Percentiles rank a stretch among this genome's conserved stretches.
Evolutionary conservation across 2,113 vertebrate species (phyloP).

Genomic region (Stercorarius parasiticus): DNA sequence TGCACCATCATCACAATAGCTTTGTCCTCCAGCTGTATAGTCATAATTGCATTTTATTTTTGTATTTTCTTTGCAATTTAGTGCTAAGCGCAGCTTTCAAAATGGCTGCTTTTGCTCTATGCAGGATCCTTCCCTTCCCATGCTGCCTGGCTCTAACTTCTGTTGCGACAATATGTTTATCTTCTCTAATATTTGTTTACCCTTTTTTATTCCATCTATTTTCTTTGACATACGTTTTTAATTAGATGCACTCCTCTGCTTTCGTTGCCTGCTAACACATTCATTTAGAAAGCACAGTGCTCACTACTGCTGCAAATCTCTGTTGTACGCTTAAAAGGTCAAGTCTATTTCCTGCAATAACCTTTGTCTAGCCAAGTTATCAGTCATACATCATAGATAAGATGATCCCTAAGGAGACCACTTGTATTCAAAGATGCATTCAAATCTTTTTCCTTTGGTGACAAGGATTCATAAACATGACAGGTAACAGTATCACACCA

Average conservation of each 20-base stretch:
- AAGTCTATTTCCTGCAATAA: slow-evolving; percentile 58
- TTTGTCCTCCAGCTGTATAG: slow-evolving; percentile 49
- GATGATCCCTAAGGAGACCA: neutral
- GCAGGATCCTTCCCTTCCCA: neutral
- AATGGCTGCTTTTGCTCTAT: slow-evolving; percentile 16
- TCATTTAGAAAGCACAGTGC: slow-evolving; percentile 5
- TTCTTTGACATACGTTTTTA: slow-evolving; percentile 58
- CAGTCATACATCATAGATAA: slow-evolving; percentile 16
- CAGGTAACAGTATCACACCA: neutral
- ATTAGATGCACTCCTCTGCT: slow-evolving; percentile 40
- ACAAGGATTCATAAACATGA: neutral
- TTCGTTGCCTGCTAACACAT: slow-evolving; percentile 31
- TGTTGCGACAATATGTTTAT: slow-evolving; percentile 16
- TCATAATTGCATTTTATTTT: slow-evolving; percentile 52
- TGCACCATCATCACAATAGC: slow-evolving; percentile 44
- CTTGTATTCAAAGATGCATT: neutral
- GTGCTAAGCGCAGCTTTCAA: neutral
- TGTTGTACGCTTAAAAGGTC: slow-evolving; percentile 21
- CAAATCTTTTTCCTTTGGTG: neutral
- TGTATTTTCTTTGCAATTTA: neutral
- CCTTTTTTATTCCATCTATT: slow-evolving; percentile 24
- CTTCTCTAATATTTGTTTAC: slow-evolving; percentile 52
- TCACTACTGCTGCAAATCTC: slow-evolving; percentile 30
- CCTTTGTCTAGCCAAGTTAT: slow-evolving; percentile 39
- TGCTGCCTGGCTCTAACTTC: neutral